Base-by-base conservation (phyloP, 2,888 invertebrate genomes). In the Allophyes oxyacanthae region DNA sequence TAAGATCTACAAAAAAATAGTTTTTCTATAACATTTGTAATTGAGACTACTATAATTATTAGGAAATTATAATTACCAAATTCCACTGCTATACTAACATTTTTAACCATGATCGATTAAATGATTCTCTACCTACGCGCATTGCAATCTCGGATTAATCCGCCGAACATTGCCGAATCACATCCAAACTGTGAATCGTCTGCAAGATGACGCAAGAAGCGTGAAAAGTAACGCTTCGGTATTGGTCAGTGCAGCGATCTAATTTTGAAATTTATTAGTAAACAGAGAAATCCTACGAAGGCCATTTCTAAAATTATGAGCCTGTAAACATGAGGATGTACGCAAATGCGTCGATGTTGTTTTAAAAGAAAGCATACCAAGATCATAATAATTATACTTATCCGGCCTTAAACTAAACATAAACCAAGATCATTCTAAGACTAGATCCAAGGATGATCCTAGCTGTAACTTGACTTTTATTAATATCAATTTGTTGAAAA, bases 191-290 rank as follows among this genome's bases (percentile, higher is more conserved):
- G 46, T 15, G 34, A 30, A 60, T 53, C 44, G 44, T 46, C 48
- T 45, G 51, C 38, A 20, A n/a, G 44, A 55, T 75, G 73, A 75
- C 68, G 73, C 28, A 63, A 71, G 45, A 53, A 42, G 11, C 41
- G 56, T 63, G 46, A 72, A 75, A 75, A 67, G 36, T 54, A 61
- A 13, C 49, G 51, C 40, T 33, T 33, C 57, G 38, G 36, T 15
- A 59, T 72, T 72, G 55, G 58, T 40, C 36, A 50, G 41, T 11
- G 30, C 52, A 61, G 56, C 56, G 60, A 61, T 72, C 72, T 64
- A 52, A 75, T 69, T 72, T 64, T 74, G 56, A 59, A 60, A 51
- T 53, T 61, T 58, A 43, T 40, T 44, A 48, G 36, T 65, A 70
- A 49, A 62, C 45, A 33, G n/a, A 6, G 28, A 33, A 63, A 57